A percentile compares a stretch with the other conserved stretches of the same genome.
phyloP scores from a whole-genome alignment of 35 echinoderm and acorn worm species.

The Acanthaster planci region DNA sequence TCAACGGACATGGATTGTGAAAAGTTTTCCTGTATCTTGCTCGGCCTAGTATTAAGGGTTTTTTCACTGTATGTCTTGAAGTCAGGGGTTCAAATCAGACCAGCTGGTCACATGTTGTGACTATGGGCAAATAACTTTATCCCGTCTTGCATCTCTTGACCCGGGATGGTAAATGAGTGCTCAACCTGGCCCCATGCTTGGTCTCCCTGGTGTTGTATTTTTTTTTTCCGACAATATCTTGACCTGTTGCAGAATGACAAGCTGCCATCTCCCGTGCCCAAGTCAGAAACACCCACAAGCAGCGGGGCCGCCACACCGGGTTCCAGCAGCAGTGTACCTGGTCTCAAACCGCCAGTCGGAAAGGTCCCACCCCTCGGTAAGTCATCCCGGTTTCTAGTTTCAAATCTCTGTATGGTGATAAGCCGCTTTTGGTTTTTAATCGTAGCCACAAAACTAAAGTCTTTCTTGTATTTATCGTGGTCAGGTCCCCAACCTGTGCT shows the following conservation, averaged over 20 bases:
- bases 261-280: slow-evolving; percentile 74
- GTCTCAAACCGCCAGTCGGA: slow-evolving; percentile 79
- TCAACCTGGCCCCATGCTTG: too few relatives aligned
- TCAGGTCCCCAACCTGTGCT: neutral
- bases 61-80: too few relatives aligned
- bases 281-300: slow-evolving; percentile 94
- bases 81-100: too few relatives aligned
- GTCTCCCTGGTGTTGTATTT: too few relatives aligned
- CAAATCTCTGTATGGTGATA: neutral
- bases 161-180: too few relatives aligned
- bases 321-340: slow-evolving; percentile 83
- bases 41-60: too few relatives aligned
- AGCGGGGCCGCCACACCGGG: slow-evolving; percentile 95
- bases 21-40: too few relatives aligned
- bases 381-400: neutral
- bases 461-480: neutral
- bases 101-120: too few relatives aligned
- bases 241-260: slow-evolving; percentile 80
- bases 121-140: too few relatives aligned
- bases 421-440: neutral
- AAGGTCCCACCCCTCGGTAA: slow-evolving; percentile 77
- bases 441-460: neutral
- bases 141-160: too few relatives aligned
- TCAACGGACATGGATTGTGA: too few relatives aligned
- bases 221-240: neutral